A percentile compares a stretch with the other conserved stretches of the same genome.
Conservation (phyloP, 2,797 vertebrate genomes). For the Falco columbarius region DNA sequence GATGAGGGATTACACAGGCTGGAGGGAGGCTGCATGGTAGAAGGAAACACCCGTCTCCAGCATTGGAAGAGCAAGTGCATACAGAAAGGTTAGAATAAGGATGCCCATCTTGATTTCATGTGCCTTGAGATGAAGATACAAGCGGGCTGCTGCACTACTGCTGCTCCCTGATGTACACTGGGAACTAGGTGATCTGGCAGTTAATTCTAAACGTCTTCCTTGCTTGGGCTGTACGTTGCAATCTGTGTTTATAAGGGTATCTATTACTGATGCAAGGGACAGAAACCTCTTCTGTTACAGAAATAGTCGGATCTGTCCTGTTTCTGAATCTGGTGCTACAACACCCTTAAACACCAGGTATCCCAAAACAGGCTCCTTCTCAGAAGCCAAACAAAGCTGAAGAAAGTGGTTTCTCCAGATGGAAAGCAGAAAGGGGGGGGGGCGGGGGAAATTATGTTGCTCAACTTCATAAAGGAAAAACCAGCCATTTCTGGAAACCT, state of each 20-base stretch:
- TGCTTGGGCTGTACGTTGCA: background rate
- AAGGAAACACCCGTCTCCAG: background rate
- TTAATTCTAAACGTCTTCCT: background rate
- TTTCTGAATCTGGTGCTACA: background rate
- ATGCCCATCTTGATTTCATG: background rate
- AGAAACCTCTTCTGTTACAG: background rate
- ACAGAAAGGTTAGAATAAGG: background rate
- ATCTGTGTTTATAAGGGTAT: fast-evolving
- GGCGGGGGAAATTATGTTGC: background rate
- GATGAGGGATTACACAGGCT: background rate
- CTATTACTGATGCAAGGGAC: background rate
- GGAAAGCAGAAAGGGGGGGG: background rate
- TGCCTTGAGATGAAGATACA: background rate
- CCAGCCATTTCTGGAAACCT: background rate
- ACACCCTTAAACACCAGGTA: background rate
- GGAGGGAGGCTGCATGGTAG: background rate
- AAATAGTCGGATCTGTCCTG: background rate
- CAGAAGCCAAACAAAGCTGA: background rate
- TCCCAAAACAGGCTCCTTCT: background rate
- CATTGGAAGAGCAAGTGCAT: background rate
- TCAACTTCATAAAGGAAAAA: background rate
- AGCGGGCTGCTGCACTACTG: background rate
- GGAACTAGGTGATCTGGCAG: background rate
- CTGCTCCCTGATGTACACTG: background rate
- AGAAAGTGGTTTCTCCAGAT: background rate